Evolutionary conservation across 2,797 vertebrate species (phyloP), one percentile per base, ranked within the genome.

Genomic region (Parambassis ranga): DNA sequence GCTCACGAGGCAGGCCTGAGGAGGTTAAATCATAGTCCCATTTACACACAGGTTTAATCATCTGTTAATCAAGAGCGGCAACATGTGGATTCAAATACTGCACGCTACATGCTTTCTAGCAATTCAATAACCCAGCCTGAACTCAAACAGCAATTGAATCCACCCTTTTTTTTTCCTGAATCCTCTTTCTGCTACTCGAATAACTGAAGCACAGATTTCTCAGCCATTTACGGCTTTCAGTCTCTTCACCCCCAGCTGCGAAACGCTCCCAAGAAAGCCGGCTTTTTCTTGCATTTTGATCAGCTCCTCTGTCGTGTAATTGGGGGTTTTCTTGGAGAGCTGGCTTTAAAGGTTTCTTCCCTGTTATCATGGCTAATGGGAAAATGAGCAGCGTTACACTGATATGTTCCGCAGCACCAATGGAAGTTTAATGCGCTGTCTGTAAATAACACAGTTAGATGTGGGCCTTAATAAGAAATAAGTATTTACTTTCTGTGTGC

Each of bases 351-450:
- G 77, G 71, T 82, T 71, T 58, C 70, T 71, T 71, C 86, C 78
- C 84, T 82, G 83, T 85, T 87, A 91, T 91, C 82, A 83, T 53
- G 16, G 27, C 79, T 91, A 89, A 91, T 89, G 82, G 70, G 87
- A 85, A 89, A 91, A 90, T 78, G 65, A 88, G 71, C 35, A 68
- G 58, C 10, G 11, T 71, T 60, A 10, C 61, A 19, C 62, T 63
- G 77, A 69, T 63, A 55, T 53, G 48, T 66, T 74, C 75, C 42
- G 11, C 23, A 61, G 74, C 62, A 50, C 55, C 75, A 65, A 50
- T 53, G 51, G 52, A 67, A 49, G 69, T 63, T 59, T 69, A 84
- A 73, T 62, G 65, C 57, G 61, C 42, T 24, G 63, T 72, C 68
- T 77, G 80, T 80, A 79, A 88, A 84, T 73, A 88, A 74, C 42